Evolutionary conservation across 2,113 vertebrate species (phyloP), one percentile per base, ranked within the genome.

Genomic region (Struthio camelus): DNA sequence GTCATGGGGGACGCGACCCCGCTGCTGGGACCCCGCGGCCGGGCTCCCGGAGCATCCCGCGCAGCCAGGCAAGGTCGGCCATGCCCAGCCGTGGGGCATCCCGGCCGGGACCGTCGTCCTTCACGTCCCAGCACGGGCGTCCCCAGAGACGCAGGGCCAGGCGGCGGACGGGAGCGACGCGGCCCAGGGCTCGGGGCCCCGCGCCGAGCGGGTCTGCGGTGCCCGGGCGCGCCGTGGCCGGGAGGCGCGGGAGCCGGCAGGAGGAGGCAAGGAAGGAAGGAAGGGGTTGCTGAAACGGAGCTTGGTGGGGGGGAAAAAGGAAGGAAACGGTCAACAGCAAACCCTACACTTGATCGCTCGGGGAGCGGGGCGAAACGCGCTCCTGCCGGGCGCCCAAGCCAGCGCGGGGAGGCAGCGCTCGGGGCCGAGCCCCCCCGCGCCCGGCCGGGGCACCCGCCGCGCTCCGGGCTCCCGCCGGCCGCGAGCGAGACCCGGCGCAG

Each of bases 281-380:
- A 54, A 80, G 54, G 32, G 5, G 51, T 66, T 91, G 69, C 38
- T 2, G 7, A 83, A 93, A 90, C 7, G 9, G 75, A 66, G 65
- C 59, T 19, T 4, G 2, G 20, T 25, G 30, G 27, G 19, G 15
- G 62, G 28, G 58, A 59, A 76, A 87, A 54, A 58, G 82, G 75
- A 91, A 85, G 53, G 62, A 87, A 61, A 81, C 1, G 8, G n/a
- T 82, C 54, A n/a, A 38, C 46, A 56, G 80, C 59, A 50, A 79
- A 40, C 36, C 38, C 42, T 48, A 9, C 1, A 0, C 46, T 11
- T 13, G 44, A 66, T 30, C 64, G 14, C 28, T 36, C 58, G 5
- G 1, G 44, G 46, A 3, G 1, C 0, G 2, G 40, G 36, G 19
- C 4, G 14, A n/a, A n/a, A n/a, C n/a, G n/a, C n/a, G n/a, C n/a